These are phyloP conservation scores for Acrossocheilus fasciatus DNA, from an alignment of 2,797 vertebrate species.

Conservation along the genomic window DNA sequence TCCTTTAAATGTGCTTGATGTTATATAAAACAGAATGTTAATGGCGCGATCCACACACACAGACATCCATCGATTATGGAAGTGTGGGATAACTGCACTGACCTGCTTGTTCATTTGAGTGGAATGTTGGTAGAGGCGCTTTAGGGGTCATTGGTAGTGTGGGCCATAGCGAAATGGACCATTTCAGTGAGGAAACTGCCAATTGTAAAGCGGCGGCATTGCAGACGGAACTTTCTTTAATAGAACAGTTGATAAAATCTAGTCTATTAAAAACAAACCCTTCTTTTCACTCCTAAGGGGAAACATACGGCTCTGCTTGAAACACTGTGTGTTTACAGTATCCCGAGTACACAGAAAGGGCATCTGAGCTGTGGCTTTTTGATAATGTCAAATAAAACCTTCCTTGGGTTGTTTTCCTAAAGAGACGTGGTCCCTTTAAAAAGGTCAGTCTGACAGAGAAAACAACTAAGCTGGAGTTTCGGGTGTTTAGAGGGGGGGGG, in stretches of 20 bases:
- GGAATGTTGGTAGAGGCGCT: slow-evolving; percentile 76
- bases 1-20: slow-evolving; percentile 43
- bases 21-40: slow-evolving; percentile 40
- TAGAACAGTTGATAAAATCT: slow-evolving; percentile 36
- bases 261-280: slow-evolving; percentile 43
- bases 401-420: slow-evolving; percentile 57
- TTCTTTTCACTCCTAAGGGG: slow-evolving; percentile 17
- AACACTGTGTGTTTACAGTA: slow-evolving; percentile 16
- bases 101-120: slow-evolving; percentile 81
- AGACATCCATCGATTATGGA: slow-evolving; percentile 54
- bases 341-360: slow-evolving; percentile 27
- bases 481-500: slow-evolving; percentile 12
- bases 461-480: slow-evolving; percentile 50
- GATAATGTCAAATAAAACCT: slow-evolving; percentile 53
- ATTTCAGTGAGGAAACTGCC: slow-evolving; percentile 64
- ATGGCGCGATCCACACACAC: slow-evolving; percentile 35
- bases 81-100: slow-evolving; percentile 62
- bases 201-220: slow-evolving; percentile 20
- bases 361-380: slow-evolving; percentile 39
- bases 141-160: slow-evolving; percentile 76
- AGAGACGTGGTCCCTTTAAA: slow-evolving; percentile 54
- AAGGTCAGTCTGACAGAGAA: slow-evolving; percentile 59
- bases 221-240: slow-evolving; percentile 19
- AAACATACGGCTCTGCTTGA: not conserved
- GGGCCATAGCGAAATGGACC: slow-evolving; percentile 71